Evolutionary conservation across 2,888 invertebrate species (phyloP), one percentile per base, ranked within the genome.

Genomic region (Podabrus alpinus): DNA sequence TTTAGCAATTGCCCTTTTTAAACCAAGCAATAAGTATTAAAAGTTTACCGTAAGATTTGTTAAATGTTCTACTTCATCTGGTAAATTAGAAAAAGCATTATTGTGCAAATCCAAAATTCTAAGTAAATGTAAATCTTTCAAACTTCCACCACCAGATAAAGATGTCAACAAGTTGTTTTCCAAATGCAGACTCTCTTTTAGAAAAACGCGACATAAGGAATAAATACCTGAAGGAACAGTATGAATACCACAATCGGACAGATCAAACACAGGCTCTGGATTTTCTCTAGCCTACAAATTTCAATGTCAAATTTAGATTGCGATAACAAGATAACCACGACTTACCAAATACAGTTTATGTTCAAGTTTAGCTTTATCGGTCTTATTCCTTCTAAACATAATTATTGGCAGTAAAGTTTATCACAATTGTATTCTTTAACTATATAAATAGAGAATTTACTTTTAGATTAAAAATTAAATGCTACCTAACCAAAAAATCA

Each of bases 211-310:
- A 86, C 95, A 95, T 74, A 95, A 88, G 24, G 94, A 92, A 87
- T 92, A 96, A 72, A 95, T 92, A 76, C 95, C 94, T 75, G 92
- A 89, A 59, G 96, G 95, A 71, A 96, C 91, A 83, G 88, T 90
- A 81, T 90, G 90, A 73, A 96, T 87, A 83, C 92, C 91, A 87
- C 96, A 96, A 79, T 93, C 93, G 5, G 95, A 93, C 77, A 96
- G 86, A 87, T 96, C 95, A 86, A 94, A 95, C 76, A 92, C 89
- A 71, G 93, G 92, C 85, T 95, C 95, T 25, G 95, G 96, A 79
- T 92, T 93, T 87, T 95, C 95, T 81, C 91, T 88, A 45, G 92
- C 92, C 92, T 93, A 84, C 73, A 86, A 84, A 64, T 17, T 59
- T 10, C 29, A 16, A 66, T 15, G 68, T 61, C 15, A 29, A 19